Evolutionary conservation across 2,888 invertebrate species (phyloP).

Genomic region (Ypsolopha sequella): DNA sequence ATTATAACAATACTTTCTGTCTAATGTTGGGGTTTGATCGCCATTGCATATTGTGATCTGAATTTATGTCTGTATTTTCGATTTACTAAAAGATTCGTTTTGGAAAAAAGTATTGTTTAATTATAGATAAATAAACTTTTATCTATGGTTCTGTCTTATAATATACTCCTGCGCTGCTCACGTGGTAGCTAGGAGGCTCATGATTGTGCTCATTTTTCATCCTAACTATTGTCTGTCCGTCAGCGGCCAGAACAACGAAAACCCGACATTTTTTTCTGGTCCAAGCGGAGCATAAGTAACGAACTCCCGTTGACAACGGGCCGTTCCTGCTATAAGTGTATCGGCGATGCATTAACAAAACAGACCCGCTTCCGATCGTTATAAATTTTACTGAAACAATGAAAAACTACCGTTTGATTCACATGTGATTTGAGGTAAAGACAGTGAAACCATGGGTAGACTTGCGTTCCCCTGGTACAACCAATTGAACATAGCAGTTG

Average conservation of each 20-base stretch:
- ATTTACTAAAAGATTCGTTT: too few relatives aligned
- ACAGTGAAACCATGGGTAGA: too few relatives aligned
- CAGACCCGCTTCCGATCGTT: not conserved
- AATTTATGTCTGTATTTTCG: too few relatives aligned
- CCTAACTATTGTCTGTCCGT: not conserved
- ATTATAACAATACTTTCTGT: too few relatives aligned
- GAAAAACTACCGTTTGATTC: not conserved
- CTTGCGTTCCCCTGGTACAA: too few relatives aligned
- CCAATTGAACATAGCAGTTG: too few relatives aligned
- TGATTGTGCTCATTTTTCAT: not conserved
- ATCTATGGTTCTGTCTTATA: too few relatives aligned
- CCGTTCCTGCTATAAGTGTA: not conserved
- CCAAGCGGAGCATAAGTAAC: not conserved
- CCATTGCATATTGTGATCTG: too few relatives aligned
- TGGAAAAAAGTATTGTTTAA: too few relatives aligned
- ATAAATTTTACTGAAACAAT: not conserved
- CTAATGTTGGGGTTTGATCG: too few relatives aligned
- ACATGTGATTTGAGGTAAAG: too few relatives aligned
- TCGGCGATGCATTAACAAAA: not conserved
- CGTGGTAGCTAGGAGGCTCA: not conserved
- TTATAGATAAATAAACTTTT: too few relatives aligned
- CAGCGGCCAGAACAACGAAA: not conserved
- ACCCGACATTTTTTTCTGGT: not conserved
- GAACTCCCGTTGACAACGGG: not conserved
- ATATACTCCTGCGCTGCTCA: not conserved